A percentile compares a stretch with the other conserved stretches of the same genome.
phyloP scores from a whole-genome alignment of 2,888 invertebrate species.

The Chrysodeixis includens region DNA sequence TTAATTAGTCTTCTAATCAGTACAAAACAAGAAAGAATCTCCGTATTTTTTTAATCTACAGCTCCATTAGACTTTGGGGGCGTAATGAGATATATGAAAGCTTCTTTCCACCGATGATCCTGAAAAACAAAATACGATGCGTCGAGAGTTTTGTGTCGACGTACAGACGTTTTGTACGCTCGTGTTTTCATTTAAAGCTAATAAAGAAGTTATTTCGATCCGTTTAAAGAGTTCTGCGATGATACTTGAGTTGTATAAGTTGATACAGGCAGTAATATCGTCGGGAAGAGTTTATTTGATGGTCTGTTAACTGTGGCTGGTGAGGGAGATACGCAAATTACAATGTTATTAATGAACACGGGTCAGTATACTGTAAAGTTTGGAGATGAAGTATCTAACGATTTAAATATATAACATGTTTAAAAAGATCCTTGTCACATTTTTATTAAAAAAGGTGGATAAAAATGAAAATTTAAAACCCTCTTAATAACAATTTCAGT shows the following conservation, averaged over 20 bases:
- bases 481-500: too few species aligned
- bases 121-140: conserved; percentile 57
- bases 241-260: not conserved
- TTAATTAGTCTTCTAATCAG: not conserved
- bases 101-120: conserved; percentile 66
- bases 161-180: conserved; percentile 35
- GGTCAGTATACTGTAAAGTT: not conserved
- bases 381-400: too few species aligned
- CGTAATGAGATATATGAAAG: conserved; percentile 63
- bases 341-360: not conserved
- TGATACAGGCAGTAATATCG: not conserved
- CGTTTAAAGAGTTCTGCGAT: conserved; percentile 10
- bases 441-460: too few species aligned
- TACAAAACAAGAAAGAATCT: conserved; percentile 4
- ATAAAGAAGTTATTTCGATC: conserved; percentile 32
- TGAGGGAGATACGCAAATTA: not conserved
- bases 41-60: conserved; percentile 49
- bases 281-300: conserved; percentile 2
- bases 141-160: conserved; percentile 63
- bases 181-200: conserved; percentile 20
- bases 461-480: too few species aligned
- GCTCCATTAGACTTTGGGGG: conserved; percentile 43
- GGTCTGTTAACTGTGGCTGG: not conserved
- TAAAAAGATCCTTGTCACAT: too few species aligned
- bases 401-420: too few species aligned